These are phyloP conservation scores for Chrysemys picta DNA, from an alignment of 2,113 vertebrate species.

Conservation along the genomic window DNA sequence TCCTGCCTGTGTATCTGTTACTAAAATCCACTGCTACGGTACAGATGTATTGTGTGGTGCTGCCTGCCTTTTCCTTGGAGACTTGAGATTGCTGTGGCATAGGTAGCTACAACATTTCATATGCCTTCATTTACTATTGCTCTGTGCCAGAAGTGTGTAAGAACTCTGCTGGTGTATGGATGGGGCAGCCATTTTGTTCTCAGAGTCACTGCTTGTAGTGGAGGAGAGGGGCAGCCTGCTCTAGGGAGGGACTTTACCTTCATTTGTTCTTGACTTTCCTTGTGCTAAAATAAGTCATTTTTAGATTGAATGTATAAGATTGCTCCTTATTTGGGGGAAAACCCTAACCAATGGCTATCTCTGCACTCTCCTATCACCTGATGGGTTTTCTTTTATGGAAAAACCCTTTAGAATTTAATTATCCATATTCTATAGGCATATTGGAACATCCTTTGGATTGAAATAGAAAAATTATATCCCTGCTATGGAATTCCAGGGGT, in stretches of 20 bases:
- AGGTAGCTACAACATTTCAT: not conserved
- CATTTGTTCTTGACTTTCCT: not conserved
- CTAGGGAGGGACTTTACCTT: not conserved
- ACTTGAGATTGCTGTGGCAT: not conserved
- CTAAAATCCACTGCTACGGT: not conserved
- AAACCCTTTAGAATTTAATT: not conserved
- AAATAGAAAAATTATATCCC: not conserved
- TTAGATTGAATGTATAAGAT: not conserved
- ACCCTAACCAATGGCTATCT: not conserved
- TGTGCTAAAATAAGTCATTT: not conserved
- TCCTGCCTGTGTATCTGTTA: not conserved
- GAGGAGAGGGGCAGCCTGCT: not conserved
- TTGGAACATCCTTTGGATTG: not conserved
- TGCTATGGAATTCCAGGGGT: not conserved
- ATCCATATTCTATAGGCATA: not conserved
- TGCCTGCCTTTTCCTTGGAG: not conserved
- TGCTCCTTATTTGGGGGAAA: not conserved
- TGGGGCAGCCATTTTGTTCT: not conserved
- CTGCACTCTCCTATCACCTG: not conserved
- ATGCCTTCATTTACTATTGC: not conserved
- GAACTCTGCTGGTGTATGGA: not conserved
- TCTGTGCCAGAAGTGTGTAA: not conserved
- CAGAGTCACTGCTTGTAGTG: not conserved
- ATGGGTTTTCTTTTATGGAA: not conserved
- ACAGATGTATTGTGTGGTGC: not conserved